phyloP scores from a whole-genome alignment of 2,797 vertebrate species.

The Leptatherina wallacei region DNA sequence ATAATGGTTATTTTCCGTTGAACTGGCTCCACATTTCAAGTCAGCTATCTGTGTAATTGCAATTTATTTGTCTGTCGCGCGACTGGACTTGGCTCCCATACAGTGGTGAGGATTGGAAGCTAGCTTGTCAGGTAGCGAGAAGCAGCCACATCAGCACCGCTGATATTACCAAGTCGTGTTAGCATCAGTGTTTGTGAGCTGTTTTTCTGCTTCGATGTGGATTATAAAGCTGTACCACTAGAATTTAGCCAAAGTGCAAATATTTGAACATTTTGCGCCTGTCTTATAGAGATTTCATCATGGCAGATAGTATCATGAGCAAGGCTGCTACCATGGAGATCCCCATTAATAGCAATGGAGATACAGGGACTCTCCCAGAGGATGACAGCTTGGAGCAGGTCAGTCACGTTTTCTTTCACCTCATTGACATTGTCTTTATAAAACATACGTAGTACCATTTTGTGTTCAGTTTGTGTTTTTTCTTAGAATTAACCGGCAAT shows the following conservation, averaged over 20 bases:
- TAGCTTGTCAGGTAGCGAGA: constrained; percentile 60
- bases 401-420: constrained; percentile 38
- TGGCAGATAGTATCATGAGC: constrained; percentile 94
- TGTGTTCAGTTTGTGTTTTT: background rate
- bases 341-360: constrained; percentile 95
- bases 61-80: constrained; percentile 17
- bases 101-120: constrained; percentile 51
- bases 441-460: background rate
- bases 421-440: background rate
- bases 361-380: constrained; percentile 88
- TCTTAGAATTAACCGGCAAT: background rate
- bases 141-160: constrained; percentile 73
- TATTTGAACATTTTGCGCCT: background rate
- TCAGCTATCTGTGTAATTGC: constrained; percentile 1
- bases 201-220: background rate
- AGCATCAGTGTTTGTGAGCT: constrained; percentile 42
- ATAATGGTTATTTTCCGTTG: constrained; percentile 23
- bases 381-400: constrained; percentile 97
- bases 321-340: constrained; percentile 99
- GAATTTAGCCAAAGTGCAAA: background rate
- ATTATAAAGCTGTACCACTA: background rate
- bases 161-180: constrained; percentile 36
- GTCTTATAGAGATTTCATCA: constrained; percentile 78
- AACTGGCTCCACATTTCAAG: background rate
- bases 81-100: constrained; percentile 30